Percentiles rank a stretch among this genome's conserved stretches.
Evolutionary conservation across 1,140 invertebrate genomes (phyloP).

Genomic region (Tetraneura akinire): DNA sequence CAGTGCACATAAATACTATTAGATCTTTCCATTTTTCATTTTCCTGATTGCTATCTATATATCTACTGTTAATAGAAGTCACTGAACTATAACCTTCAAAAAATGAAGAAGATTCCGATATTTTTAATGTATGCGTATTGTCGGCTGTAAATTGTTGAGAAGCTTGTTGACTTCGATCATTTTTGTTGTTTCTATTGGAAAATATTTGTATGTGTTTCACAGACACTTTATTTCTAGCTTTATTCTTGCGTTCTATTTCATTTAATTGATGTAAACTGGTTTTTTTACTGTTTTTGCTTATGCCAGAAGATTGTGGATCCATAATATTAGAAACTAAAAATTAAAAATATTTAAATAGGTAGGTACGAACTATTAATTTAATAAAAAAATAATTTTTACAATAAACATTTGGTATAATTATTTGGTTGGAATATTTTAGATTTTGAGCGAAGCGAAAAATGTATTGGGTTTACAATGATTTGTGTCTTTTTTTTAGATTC

Average conservation of each 20-base stretch:
- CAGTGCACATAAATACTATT: conserved; percentile 1
- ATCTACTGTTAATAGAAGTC: background rate
- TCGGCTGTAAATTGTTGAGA: background rate
- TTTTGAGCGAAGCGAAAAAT: too few relatives aligned
- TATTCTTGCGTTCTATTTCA: conserved; percentile 2
- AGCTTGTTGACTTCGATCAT: background rate
- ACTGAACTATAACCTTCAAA: conserved; percentile 10
- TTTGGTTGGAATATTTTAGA: too few relatives aligned
- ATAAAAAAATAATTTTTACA: too few relatives aligned
- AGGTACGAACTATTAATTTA: too few relatives aligned
- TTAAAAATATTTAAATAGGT: background rate
- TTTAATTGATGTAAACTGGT: background rate
- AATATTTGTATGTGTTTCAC: too few relatives aligned
- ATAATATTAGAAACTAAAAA: background rate
- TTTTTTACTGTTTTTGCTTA: background rate
- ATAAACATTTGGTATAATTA: too few relatives aligned
- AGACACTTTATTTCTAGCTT: background rate
- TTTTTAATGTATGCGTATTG: background rate
- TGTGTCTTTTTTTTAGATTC: too few relatives aligned
- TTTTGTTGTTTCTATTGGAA: background rate
- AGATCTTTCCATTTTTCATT: conserved; percentile 25
- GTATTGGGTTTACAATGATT: too few relatives aligned
- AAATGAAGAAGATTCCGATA: background rate
- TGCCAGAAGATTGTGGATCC: background rate
- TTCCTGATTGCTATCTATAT: background rate